Evolutionary conservation across 2,888 invertebrate genomes (phyloP).

Genomic region (Zelleria hepariella): DNA sequence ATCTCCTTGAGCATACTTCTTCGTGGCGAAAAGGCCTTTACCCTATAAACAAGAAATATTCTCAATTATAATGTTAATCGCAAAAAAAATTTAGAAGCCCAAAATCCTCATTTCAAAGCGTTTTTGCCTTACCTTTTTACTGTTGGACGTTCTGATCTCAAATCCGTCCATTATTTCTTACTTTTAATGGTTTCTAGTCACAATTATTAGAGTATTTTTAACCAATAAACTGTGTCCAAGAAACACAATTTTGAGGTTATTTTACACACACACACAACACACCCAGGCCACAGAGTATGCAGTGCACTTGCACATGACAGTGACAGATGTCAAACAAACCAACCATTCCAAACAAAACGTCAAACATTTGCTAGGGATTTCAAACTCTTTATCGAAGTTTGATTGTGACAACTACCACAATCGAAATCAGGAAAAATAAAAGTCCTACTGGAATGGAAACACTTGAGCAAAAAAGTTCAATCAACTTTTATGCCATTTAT

Average conservation of each 20-base stretch:
- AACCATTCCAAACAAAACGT: no score
- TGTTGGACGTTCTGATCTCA: conserved; percentile 48
- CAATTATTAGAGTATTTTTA: background rate
- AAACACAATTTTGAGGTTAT: background rate
- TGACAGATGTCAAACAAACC: no score
- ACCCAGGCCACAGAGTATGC: background rate
- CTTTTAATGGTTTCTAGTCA: background rate
- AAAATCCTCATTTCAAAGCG: background rate
- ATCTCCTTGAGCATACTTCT: conserved; percentile 77
- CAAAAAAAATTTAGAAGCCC: background rate
- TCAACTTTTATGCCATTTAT: no score
- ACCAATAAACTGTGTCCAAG: no score
- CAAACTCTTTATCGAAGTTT: no score
- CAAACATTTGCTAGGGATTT: no score
- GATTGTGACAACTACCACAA: no score
- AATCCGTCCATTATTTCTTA: conserved; percentile 44
- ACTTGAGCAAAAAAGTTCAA: background rate
- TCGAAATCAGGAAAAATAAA: no score
- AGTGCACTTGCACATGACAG: background rate
- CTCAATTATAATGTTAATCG: background rate
- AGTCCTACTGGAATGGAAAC: background rate
- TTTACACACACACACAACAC: background rate
- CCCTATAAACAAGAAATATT: conserved; percentile 73
- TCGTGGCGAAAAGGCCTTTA: conserved; percentile 84
- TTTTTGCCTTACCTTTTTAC: conserved; percentile 42